Base-by-base conservation (phyloP, 2,113 vertebrate species). In the Andinoacara biseriatus region DNA sequence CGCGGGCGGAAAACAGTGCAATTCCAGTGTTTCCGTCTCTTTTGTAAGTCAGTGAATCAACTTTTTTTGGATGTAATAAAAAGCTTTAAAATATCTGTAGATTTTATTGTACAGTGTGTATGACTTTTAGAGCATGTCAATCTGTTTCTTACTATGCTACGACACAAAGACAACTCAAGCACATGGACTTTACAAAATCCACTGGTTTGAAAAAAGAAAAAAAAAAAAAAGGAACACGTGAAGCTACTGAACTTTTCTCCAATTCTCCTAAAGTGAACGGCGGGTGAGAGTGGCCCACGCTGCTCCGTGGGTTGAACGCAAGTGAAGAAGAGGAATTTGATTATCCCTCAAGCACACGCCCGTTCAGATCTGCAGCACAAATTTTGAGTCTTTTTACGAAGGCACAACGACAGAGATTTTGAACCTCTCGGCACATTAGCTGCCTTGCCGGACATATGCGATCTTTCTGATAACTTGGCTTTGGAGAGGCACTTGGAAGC, bases 61-160 rank as follows among this genome's bases (percentile, higher is more conserved):
- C 69, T 52, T 75, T 82, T 86, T 94, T 93, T 86, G 88, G 91
- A 93, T 94, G 92, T 95, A 92, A 92, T 88, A 86, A 93, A 38
- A 91, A 95, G 94, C 94, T 95, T 95, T 95, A 94, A 94, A 87
- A 93, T 78, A 94, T 89, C 79, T 95, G 94, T 95, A 95, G 91
- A 95, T 95, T 93, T 91, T 91, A 93, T 82, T 96, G 95, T 96
- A 95, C 93, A 95, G 90, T 90, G 94, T 95, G 93, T 94, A 90
- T 94, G 94, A 94, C 83, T 93, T 95, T 94, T 94, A 90, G 93
- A 94, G 95, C 95, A 96, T 96, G 96, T 95, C 80, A 93, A 91
- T 86, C 85, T 81, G 87, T 95, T 95, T 94, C 92, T 90, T 94
- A 94, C 89, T 89, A 93, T 92, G 92, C 90, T 91, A 92, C 88